Evolutionary conservation across 1,140 invertebrate species (phyloP), one percentile per base, ranked within the genome.

Genomic region (Hypsibius dujardini): DNA sequence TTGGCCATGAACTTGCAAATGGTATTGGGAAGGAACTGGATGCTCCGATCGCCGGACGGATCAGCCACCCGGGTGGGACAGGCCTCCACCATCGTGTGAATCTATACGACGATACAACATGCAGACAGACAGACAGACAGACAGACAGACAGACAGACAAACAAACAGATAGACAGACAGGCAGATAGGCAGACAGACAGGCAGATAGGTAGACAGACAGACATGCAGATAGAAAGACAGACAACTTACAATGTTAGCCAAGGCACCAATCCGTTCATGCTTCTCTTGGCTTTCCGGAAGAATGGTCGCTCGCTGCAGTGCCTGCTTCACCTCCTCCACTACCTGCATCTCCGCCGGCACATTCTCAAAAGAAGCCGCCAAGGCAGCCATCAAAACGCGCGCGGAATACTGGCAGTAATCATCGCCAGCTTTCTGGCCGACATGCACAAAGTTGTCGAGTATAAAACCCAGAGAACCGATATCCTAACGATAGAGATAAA

Each of bases 301-400:
- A 0, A 82, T 79, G 1, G 91, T 77, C 0, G 88, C 87, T 70
- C 89, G 80, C 40, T 84, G 82, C 3, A 93, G 78, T 0, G 90
- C 87, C 3, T 84, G 82, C 77, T 90, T 86, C 0, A 83, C 84
- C 79, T 93, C 90, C 42, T 82, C 83, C 1, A 91, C 88, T 0
- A 92, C 79, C 12, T 85, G 83, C 1, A 84, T 84, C 77, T 93
- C 90, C 1, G 88, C 88, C 7, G 90, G 88, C 0, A 86, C 85
- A n/a, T 87, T 85, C 79, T 90, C 88, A 75, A 89, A 90, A 75
- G 88, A 90, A 0, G 88, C 87, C 0, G 90, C 87, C 1, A 93
- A 83, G 0, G 89, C 88, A 47, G 89, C 87, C 2, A 92, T 84
- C 1, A 93, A 79, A 72, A 89, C 86, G 40, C 87, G 80, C 0